A percentile compares a stretch with the other conserved stretches of the same genome.
Evolutionary conservation across 2,113 vertebrate species (phyloP).

Genomic region (Misgurnus mizolepis): DNA sequence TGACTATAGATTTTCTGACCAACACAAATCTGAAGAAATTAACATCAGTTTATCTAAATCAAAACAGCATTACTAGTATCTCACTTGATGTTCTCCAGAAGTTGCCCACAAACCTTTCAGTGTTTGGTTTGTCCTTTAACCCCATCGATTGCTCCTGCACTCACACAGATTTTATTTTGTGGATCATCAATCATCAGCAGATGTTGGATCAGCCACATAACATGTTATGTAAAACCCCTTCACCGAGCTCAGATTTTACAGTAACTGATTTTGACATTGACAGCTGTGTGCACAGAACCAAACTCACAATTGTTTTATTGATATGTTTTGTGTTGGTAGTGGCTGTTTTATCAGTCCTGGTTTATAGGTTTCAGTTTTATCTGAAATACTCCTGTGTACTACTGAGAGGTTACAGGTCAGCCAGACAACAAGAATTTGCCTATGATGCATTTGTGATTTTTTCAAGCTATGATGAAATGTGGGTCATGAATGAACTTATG

Average conservation of each 20-base stretch:
- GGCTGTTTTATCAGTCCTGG: constrained; percentile 1
- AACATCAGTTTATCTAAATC: constrained; percentile 67
- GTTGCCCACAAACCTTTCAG: constrained; percentile 58
- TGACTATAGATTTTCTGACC: constrained; percentile 59
- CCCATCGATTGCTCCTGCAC: constrained; percentile 51
- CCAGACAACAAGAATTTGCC: constrained; percentile 40
- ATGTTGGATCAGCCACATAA: constrained; percentile 20
- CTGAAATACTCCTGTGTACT: constrained; percentile 43
- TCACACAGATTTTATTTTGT: constrained; percentile 39
- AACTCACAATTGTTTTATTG: background rate
- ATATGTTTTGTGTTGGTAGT: constrained; percentile 1
- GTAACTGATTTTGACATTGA: constrained; percentile 41
- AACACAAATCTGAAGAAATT: constrained; percentile 59
- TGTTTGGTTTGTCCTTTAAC: constrained; percentile 48
- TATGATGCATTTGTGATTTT: constrained; percentile 59
- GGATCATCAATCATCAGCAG: constrained; percentile 33
- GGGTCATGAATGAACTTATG: constrained; percentile 55
- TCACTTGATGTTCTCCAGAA: constrained; percentile 48
- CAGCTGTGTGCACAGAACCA: constrained; percentile 38
- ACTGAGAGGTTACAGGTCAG: constrained; percentile 41
- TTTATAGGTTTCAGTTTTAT: constrained; percentile 52
- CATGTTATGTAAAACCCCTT: constrained; percentile 35
- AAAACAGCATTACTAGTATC: constrained; percentile 66
- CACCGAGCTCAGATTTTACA: constrained; percentile 2
- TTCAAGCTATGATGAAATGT: constrained; percentile 55